phyloP scores from a whole-genome alignment of 2,888 invertebrate genomes.

The Cephonodes hylas region DNA sequence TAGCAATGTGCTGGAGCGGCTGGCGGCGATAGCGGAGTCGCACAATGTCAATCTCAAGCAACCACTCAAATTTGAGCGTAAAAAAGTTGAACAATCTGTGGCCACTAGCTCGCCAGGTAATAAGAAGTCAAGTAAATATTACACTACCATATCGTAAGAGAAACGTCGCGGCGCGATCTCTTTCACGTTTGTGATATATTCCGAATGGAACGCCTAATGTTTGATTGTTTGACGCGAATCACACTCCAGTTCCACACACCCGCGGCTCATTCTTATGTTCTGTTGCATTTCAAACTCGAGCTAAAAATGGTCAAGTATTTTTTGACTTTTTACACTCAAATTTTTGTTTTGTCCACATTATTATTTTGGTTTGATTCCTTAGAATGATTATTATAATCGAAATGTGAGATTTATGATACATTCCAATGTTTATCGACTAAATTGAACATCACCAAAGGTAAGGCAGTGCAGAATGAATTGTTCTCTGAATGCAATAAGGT shows the following conservation, averaged over 20 bases:
- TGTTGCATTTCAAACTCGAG: constrained; percentile 75
- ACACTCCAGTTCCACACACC: constrained; percentile 39
- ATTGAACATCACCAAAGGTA: constrained; percentile 74
- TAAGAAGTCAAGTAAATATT: constrained; percentile 83
- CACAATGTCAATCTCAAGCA: constrained; percentile 91
- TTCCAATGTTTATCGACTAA: constrained; percentile 70
- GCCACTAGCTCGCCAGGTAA: constrained; percentile 83
- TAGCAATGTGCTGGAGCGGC: constrained; percentile 88
- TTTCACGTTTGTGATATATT: constrained; percentile 40
- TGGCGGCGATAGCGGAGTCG: constrained; percentile 94
- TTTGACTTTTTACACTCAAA: constrained; percentile 83
- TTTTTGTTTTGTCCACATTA: constrained; percentile 57
- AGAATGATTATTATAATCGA: constrained; percentile 54
- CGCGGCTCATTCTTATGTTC: constrained; percentile 68
- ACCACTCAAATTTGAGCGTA: constrained; percentile 86
- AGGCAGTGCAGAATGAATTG: constrained; percentile 66
- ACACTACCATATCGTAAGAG: constrained; percentile 81
- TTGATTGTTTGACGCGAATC: constrained; percentile 43
- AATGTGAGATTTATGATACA: constrained; percentile 69
- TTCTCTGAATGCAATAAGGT: constrained; percentile 71
- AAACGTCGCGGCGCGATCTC: constrained; percentile 36
- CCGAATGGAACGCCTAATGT: constrained; percentile 32
- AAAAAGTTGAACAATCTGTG: constrained; percentile 83
- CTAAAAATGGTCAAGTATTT: constrained; percentile 81
- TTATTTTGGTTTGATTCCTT: constrained; percentile 63